phyloP scores from a whole-genome alignment of 2,888 invertebrate genomes.

The Mesoligia furuncula region DNA sequence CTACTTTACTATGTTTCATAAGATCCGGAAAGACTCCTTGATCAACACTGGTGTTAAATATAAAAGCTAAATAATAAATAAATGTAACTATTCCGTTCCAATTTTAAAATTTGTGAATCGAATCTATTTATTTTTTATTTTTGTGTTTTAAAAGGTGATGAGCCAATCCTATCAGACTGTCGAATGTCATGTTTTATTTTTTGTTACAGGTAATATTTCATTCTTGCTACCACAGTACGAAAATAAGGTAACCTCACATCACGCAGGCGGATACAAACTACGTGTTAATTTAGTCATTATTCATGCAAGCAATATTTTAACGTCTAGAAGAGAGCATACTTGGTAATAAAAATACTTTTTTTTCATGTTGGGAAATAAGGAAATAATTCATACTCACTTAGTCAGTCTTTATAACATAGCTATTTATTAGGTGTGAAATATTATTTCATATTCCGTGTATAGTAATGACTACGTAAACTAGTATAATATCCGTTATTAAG shows the following conservation, averaged over 20 bases:
- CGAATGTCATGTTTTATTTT: background rate
- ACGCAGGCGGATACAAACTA: background rate
- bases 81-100: too few relatives aligned
- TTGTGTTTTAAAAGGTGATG: background rate
- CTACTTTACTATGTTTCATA: too few relatives aligned
- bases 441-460: slow-evolving; percentile 48
- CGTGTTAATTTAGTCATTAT: slow-evolving; percentile 21
- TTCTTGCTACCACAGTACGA: background rate
- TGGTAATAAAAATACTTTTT: slow-evolving; percentile 23
- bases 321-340: background rate
- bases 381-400: slow-evolving; percentile 17
- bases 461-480: slow-evolving; percentile 41
- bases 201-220: slow-evolving; percentile 52
- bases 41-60: too few relatives aligned
- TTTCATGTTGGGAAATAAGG: slow-evolving; percentile 10
- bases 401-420: background rate
- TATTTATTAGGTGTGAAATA: slow-evolving; percentile 58
- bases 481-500: slow-evolving; percentile 49
- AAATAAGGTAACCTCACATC: slow-evolving; percentile 25
- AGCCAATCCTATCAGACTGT: background rate
- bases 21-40: too few relatives aligned
- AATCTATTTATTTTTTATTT: background rate
- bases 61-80: too few relatives aligned
- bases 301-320: slow-evolving; percentile 10
- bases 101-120: background rate